phyloP scores from a whole-genome alignment of 2,888 invertebrate species.

The Ptychoptera albimana region DNA sequence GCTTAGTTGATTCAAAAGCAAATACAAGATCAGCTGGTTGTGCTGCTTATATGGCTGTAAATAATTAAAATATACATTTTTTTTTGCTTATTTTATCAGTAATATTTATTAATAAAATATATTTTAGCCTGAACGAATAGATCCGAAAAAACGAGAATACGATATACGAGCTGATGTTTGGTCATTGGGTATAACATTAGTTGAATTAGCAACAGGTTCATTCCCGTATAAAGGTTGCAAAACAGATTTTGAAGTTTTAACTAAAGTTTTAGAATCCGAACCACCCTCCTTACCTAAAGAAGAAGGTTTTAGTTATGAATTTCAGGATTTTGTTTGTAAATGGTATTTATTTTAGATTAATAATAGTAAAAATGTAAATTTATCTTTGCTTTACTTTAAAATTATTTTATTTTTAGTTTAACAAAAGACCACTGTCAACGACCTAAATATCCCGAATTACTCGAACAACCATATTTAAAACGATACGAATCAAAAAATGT shows the following conservation, averaged over 20 bases:
- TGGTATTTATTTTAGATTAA: slow-evolving; percentile 43
- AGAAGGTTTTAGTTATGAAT: slow-evolving; percentile 65
- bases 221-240: slow-evolving; percentile 91
- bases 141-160: slow-evolving; percentile 87
- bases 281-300: slow-evolving; percentile 71
- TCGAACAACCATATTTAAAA: slow-evolving; percentile 78
- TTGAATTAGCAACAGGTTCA: slow-evolving; percentile 91
- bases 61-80: not conserved
- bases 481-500: slow-evolving; percentile 54
- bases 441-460: slow-evolving; percentile 83
- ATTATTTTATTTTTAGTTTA: slow-evolving; percentile 43
- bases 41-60: slow-evolving; percentile 98
- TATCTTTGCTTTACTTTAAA: slow-evolving; percentile 3
- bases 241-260: slow-evolving; percentile 94
- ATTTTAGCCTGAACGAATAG: slow-evolving; percentile 86
- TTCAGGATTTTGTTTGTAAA: slow-evolving; percentile 78
- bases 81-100: not conserved
- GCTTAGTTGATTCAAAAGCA: slow-evolving; percentile 94
- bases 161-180: slow-evolving; percentile 99
- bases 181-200: slow-evolving; percentile 91
- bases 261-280: slow-evolving; percentile 78
- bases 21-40: slow-evolving; percentile 94
- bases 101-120: not conserved
- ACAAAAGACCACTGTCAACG: slow-evolving; percentile 86
- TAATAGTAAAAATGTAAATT: too few relatives aligned